Conservation (phyloP, 2,797 vertebrate species). For the Apodemus agrarius region DNA sequence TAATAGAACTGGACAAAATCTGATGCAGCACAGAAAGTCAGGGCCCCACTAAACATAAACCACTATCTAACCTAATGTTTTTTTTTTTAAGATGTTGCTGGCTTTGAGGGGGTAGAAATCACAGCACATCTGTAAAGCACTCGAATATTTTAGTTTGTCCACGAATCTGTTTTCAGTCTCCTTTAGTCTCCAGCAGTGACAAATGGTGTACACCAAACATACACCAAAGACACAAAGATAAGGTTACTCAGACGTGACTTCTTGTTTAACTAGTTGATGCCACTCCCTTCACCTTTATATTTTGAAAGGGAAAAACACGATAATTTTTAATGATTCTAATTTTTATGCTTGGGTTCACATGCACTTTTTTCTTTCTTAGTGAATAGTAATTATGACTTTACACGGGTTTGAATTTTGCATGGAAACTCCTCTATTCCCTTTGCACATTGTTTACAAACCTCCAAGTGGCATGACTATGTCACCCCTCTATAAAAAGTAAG, state of each 20-base stretch:
- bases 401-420: neutral
- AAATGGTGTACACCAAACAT: slow-evolving; percentile 52
- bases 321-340: slow-evolving; percentile 51
- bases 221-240: slow-evolving; percentile 56
- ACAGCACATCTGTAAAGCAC: slow-evolving; percentile 26
- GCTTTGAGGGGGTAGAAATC: slow-evolving; percentile 10
- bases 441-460: neutral
- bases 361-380: neutral
- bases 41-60: neutral
- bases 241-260: slow-evolving; percentile 40
- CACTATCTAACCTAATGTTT: neutral
- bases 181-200: slow-evolving; percentile 19
- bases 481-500: slow-evolving; percentile 30
- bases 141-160: slow-evolving; percentile 30
- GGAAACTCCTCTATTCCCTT: neutral
- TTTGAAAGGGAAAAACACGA: slow-evolving; percentile 45
- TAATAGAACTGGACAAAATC: neutral
- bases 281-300: slow-evolving; percentile 50
- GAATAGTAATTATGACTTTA: slow-evolving; percentile 32
- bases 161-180: slow-evolving; percentile 7
- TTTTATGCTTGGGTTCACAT: slow-evolving; percentile 50
- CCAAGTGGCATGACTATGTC: neutral
- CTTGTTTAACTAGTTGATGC: slow-evolving; percentile 69
- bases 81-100: neutral
- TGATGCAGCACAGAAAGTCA: neutral